These are phyloP conservation scores for Callitettix versicolor DNA, from an alignment of 1,140 invertebrate species.

Conservation along the genomic window DNA sequence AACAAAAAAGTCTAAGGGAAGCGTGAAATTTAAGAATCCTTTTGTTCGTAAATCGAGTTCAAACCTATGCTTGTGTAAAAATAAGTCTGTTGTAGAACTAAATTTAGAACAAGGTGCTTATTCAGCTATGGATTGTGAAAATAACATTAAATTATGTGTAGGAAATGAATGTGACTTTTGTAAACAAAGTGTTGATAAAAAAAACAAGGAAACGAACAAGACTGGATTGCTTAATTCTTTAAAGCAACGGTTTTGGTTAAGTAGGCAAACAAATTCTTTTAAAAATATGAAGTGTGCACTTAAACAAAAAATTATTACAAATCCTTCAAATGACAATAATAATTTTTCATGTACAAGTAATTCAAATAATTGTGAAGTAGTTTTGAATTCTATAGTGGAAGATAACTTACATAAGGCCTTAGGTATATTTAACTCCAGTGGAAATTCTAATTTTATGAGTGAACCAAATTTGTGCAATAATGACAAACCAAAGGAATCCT, in stretches of 20 bases:
- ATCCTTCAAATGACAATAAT: background rate
- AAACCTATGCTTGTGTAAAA: background rate
- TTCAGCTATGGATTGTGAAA: too few species aligned
- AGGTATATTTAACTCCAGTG: background rate
- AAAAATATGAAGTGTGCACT: background rate
- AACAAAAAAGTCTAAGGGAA: too few species aligned
- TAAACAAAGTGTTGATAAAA: too few species aligned
- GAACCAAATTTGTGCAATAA: too few species aligned
- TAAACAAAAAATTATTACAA: background rate
- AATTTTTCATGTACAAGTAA: background rate
- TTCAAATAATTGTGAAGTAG: background rate
- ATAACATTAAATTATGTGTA: too few species aligned
- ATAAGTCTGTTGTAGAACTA: background rate
- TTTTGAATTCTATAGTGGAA: background rate
- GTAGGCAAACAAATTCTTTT: background rate
- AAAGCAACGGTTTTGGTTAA: conserved; percentile 1
- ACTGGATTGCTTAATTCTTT: background rate
- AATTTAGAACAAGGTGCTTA: background rate
- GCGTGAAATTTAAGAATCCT: background rate
- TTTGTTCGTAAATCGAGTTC: conserved; percentile 2
- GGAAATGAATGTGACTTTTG: too few species aligned
- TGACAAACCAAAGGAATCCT: too few species aligned
- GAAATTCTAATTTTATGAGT: too few species aligned
- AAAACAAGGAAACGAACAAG: background rate
- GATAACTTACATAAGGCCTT: background rate